These are phyloP conservation scores for Strigamia crassipes DNA, from an alignment of 2,888 invertebrate genomes.

Conservation along the genomic window DNA sequence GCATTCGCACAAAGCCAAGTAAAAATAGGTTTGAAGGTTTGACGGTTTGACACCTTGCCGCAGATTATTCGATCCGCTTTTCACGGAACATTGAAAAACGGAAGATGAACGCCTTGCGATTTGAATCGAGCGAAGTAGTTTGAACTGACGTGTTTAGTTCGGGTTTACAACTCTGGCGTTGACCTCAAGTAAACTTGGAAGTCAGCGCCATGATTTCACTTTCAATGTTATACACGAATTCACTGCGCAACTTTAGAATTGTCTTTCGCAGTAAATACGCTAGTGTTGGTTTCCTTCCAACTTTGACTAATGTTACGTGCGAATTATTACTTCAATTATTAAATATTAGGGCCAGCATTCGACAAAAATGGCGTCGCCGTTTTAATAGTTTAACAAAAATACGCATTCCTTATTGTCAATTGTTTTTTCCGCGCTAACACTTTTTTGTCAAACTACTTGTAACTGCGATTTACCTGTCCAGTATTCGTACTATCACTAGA, in stretches of 20 bases:
- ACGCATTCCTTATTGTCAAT: neutral
- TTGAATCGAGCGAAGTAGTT: neutral
- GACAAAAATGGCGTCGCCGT: slow-evolving; percentile 7
- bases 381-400: neutral
- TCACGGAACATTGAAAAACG: neutral
- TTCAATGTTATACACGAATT: neutral
- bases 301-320: neutral
- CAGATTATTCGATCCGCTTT: neutral
- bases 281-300: neutral
- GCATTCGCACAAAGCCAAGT: neutral
- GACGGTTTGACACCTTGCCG: neutral
- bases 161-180: neutral
- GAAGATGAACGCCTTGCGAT: neutral
- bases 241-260: neutral
- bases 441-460: neutral
- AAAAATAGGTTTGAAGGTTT: neutral
- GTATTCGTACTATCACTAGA: neutral
- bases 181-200: slow-evolving; percentile 15
- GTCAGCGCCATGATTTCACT: slow-evolving; percentile 12
- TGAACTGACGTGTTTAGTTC: neutral
- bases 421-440: neutral
- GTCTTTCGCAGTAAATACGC: neutral
- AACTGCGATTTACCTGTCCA: neutral
- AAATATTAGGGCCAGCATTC: neutral
- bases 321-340: neutral